Percentiles rank a stretch among this genome's conserved stretches.
Evolutionary conservation across 2,888 invertebrate species (phyloP).

Genomic region (Protophormia terraenovae): DNA sequence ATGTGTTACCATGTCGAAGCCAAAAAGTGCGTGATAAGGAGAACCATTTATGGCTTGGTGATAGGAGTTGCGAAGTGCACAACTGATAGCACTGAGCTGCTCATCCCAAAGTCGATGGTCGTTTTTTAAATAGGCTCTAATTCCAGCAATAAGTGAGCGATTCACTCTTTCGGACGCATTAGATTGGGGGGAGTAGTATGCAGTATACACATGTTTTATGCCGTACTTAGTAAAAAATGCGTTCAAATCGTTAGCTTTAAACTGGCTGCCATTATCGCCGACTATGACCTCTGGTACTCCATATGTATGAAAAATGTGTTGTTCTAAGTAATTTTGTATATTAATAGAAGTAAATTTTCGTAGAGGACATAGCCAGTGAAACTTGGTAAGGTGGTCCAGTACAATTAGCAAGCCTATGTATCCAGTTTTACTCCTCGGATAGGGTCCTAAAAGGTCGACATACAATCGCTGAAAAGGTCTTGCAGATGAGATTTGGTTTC

Average conservation of each 20-base stretch:
- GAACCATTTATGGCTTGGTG: conserved; percentile 20
- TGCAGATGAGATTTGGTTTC: background rate
- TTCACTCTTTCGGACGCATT: conserved; percentile 12
- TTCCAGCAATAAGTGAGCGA: conserved; percentile 12
- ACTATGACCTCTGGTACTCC: too few species aligned
- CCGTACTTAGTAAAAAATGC: background rate
- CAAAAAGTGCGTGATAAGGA: conserved; percentile 25
- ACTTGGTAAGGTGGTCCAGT: background rate
- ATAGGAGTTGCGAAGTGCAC: conserved; percentile 24
- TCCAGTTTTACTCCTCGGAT: conserved; percentile 18
- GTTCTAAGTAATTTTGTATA: background rate
- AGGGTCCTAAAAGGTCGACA: conserved; percentile 16
- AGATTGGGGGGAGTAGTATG: background rate
- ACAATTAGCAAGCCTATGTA: conserved; percentile 2
- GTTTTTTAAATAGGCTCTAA: conserved; percentile 35
- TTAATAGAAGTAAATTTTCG: background rate
- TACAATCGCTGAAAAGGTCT: background rate
- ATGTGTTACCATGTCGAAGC: conserved; percentile 29
- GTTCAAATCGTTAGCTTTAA: background rate
- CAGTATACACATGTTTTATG: background rate
- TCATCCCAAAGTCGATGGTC: conserved; percentile 49
- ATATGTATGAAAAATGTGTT: background rate
- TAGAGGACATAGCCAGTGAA: background rate
- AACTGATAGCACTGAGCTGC: conserved; percentile 10
- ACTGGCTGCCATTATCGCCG: background rate